phyloP scores from a whole-genome alignment of 2,113 vertebrate genomes.

The Pogonocichla stellata region DNA sequence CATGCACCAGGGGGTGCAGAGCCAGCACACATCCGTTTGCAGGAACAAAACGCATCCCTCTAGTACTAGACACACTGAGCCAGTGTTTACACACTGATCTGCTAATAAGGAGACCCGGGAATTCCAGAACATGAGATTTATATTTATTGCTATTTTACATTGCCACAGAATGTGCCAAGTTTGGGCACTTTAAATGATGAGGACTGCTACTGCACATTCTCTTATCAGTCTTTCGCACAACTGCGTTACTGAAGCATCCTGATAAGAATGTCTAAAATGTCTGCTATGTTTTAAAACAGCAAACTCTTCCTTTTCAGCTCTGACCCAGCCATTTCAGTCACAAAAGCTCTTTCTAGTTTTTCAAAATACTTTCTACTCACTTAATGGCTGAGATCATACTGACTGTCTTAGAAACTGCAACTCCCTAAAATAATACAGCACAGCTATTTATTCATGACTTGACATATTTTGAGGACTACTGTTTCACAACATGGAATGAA shows the following conservation, averaged over 20 bases:
- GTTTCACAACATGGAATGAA: background rate
- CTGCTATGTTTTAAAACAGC: constrained; percentile 55
- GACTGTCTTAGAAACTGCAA: background rate
- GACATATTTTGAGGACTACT: background rate
- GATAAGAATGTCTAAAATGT: constrained; percentile 58
- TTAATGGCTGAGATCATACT: background rate
- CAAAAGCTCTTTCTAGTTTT: constrained; percentile 4
- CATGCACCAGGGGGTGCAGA: background rate
- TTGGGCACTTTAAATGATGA: constrained; percentile 44
- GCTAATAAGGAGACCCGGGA: constrained; percentile 44
- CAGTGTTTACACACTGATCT: constrained; percentile 31
- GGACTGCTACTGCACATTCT: background rate
- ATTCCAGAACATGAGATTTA: background rate
- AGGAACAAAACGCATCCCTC: constrained; percentile 27
- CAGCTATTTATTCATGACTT: background rate
- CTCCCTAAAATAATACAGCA: background rate
- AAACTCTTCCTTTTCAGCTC: constrained; percentile 26
- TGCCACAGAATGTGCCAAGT: background rate
- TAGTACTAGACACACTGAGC: constrained; percentile 7
- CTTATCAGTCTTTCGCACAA: constrained; percentile 54
- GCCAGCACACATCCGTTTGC: background rate
- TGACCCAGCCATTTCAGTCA: background rate
- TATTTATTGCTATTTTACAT: constrained; percentile 52
- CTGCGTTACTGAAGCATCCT: constrained; percentile 18
- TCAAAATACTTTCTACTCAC: constrained; percentile 7